These are phyloP conservation scores for Argyrosomus japonicus DNA, from an alignment of 2,113 vertebrate genomes.

Conservation along the genomic window DNA sequence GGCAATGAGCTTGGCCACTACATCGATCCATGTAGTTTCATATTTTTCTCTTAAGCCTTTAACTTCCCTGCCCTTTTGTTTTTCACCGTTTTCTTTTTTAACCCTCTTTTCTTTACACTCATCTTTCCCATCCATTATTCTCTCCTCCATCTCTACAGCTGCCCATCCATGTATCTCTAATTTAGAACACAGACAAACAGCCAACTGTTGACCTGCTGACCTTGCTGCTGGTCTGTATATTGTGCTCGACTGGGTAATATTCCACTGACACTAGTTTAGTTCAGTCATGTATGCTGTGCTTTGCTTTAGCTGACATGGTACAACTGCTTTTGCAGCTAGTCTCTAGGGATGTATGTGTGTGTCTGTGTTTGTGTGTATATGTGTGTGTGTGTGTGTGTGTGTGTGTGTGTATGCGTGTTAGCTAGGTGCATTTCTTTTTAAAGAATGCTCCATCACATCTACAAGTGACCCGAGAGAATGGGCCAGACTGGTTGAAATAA, in stretches of 20 bases:
- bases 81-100: background rate
- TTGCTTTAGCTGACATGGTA: constrained; percentile 35
- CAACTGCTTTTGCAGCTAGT: constrained; percentile 11
- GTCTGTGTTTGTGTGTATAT: background rate
- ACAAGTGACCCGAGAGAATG: constrained; percentile 32
- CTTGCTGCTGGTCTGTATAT: constrained; percentile 20
- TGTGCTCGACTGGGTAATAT: constrained; percentile 12
- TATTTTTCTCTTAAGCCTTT: background rate
- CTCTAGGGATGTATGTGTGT: background rate
- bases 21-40: background rate
- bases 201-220: constrained; percentile 28
- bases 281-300: constrained; percentile 30
- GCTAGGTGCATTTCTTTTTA: constrained; percentile 26
- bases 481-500: constrained; percentile 51
- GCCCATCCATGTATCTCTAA: constrained; percentile 17
- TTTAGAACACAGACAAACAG: constrained; percentile 15
- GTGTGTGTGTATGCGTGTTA: background rate
- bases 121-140: background rate
- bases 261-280: constrained; percentile 35
- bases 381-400: constrained; percentile 5
- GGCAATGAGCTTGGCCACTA: background rate
- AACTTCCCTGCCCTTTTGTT: background rate
- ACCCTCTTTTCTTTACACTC: background rate
- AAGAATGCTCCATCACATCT: constrained; percentile 12
- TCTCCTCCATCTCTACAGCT: background rate